phyloP scores from a whole-genome alignment of 2,797 vertebrate genomes.

The Aphelocoma californica region DNA sequence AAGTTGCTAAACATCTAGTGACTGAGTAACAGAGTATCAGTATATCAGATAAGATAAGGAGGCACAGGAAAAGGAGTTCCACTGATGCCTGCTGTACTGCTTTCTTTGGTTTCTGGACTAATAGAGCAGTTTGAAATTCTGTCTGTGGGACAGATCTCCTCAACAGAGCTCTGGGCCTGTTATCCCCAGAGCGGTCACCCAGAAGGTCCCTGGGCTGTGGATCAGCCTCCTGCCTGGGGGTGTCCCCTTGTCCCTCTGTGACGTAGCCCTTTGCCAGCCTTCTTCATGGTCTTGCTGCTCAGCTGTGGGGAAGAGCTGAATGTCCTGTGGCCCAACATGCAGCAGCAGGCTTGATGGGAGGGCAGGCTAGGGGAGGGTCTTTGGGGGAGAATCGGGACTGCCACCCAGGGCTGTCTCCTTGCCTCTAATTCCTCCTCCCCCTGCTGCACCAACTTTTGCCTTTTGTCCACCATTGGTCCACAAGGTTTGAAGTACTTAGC shows the following conservation, averaged over 20 bases:
- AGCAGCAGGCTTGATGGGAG: background rate
- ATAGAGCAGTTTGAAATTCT: background rate
- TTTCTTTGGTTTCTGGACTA: background rate
- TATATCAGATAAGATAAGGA: conserved; percentile 26
- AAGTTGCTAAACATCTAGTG: conserved; percentile 53
- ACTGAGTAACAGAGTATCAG: conserved; percentile 29
- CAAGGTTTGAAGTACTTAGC: background rate
- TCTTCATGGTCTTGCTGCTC: fast-evolving
- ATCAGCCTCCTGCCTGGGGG: background rate
- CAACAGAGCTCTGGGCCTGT: background rate
- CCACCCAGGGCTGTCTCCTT: background rate
- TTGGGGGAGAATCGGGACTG: background rate
- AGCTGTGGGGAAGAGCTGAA: background rate
- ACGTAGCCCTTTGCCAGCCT: background rate
- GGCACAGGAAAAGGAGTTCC: background rate
- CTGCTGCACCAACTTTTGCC: background rate
- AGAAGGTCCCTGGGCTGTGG: background rate
- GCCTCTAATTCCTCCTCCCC: background rate
- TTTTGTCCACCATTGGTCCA: background rate
- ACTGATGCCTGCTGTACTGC: background rate
- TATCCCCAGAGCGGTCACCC: background rate
- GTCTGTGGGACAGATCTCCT: background rate
- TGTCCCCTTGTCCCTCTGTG: fast-evolving
- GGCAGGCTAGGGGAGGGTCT: background rate
- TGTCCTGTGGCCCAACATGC: background rate